phyloP scores from a whole-genome alignment of 1,140 invertebrate species.

The Ceratina japonica region DNA sequence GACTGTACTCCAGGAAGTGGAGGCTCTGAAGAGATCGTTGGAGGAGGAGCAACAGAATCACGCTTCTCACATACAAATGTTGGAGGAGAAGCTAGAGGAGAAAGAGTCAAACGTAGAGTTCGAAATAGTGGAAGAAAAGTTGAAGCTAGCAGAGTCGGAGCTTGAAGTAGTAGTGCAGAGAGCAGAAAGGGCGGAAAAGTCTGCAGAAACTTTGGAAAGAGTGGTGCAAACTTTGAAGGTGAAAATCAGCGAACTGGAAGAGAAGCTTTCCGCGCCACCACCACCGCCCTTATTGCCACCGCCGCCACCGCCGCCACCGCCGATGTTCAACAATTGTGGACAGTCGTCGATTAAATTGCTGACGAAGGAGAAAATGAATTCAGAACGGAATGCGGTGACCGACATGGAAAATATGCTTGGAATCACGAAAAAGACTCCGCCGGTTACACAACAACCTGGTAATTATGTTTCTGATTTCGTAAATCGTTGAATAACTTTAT shows the following conservation, averaged over 20 bases:
- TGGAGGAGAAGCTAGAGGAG: conserved; percentile 84
- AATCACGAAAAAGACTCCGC: conserved; percentile 73
- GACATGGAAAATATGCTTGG: conserved; percentile 83
- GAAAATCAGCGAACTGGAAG: conserved; percentile 74
- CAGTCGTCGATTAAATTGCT: conserved; percentile 71
- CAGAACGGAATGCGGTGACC: conserved; percentile 72
- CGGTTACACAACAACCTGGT: conserved; percentile 74
- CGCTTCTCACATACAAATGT: conserved; percentile 79
- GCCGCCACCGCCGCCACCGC: conserved; percentile 74
- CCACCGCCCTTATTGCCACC: conserved; percentile 72
- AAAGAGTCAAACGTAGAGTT: conserved; percentile 84
- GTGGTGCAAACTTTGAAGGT: conserved; percentile 66
- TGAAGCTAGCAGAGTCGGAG: conserved; percentile 85
- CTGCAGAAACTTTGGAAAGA: conserved; percentile 67
- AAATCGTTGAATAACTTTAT: background rate
- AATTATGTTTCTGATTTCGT: conserved; percentile 35
- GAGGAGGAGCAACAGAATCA: conserved; percentile 82
- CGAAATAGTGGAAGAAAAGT: conserved; percentile 85
- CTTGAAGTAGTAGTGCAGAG: conserved; percentile 81
- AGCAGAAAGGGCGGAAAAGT: conserved; percentile 82
- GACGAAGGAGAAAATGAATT: conserved; percentile 65
- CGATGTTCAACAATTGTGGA: conserved; percentile 57
- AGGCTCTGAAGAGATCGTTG: conserved; percentile 81
- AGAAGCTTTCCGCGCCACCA: conserved; percentile 72
- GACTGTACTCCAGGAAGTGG: conserved; percentile 82